These are phyloP conservation scores for Ophthalmolycus amberensis DNA, from an alignment of 2,113 vertebrate genomes.

Conservation along the genomic window DNA sequence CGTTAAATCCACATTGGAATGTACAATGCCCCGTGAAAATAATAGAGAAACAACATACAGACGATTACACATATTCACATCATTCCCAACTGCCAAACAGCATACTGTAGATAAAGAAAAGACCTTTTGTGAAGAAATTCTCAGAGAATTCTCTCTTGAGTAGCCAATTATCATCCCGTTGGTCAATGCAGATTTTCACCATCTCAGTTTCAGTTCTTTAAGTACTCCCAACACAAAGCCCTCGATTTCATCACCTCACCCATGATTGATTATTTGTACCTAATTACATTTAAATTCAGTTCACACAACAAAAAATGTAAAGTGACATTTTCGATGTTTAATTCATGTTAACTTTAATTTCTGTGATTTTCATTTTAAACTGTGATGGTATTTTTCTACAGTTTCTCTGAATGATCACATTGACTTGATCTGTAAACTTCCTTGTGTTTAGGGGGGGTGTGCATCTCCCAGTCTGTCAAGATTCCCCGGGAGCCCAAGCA, in stretches of 20 bases:
- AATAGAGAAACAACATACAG: background rate
- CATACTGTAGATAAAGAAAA: background rate
- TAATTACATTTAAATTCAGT: background rate
- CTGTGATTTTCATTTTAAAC: background rate
- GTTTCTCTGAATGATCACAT: background rate
- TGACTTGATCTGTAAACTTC: constrained; percentile 6
- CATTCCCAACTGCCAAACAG: background rate
- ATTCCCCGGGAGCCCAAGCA: constrained; percentile 94
- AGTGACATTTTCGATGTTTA: background rate
- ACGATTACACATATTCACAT: background rate
- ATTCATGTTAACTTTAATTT: background rate
- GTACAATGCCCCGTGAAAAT: background rate
- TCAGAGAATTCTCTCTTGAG: background rate
- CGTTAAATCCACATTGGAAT: background rate
- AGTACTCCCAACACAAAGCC: background rate
- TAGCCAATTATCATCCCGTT: background rate
- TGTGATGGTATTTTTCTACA: background rate
- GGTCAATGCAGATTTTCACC: background rate
- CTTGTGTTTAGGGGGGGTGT: constrained; percentile 89
- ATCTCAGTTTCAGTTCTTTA: background rate
- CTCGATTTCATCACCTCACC: background rate
- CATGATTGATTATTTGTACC: background rate
- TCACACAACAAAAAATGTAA: background rate
- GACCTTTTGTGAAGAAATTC: background rate
- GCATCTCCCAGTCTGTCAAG: constrained; percentile 98